These are phyloP conservation scores for Pyrocephalus nanus DNA, from an alignment of 2,797 vertebrate species.

Conservation along the genomic window DNA sequence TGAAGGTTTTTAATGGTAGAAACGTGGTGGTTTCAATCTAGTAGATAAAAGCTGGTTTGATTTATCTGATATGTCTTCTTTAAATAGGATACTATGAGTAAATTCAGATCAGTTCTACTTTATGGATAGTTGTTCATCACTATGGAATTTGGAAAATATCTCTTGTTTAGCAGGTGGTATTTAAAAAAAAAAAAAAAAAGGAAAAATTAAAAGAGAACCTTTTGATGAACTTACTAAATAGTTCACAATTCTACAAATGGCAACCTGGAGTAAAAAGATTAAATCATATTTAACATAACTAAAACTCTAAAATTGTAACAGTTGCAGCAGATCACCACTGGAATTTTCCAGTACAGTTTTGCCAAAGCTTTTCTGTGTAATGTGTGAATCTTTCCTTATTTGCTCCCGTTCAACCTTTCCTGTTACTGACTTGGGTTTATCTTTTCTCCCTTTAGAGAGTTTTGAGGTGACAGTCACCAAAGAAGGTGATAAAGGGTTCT, in stretches of 20 bases:
- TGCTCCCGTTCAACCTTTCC: conserved; percentile 78
- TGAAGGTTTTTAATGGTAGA: not conserved
- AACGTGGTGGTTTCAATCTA: not conserved
- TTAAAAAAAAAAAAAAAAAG: too few species aligned
- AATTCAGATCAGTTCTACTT: not conserved
- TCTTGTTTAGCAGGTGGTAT: not conserved
- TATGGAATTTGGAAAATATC: not conserved
- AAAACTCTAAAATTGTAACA: not conserved
- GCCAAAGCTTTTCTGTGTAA: conserved; percentile 66
- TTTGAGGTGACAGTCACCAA: conserved; percentile 99
- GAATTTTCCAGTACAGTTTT: not conserved
- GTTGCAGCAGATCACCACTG: not conserved
- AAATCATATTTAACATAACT: not conserved
- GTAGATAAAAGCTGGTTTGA: not conserved
- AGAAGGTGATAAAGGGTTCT: conserved; percentile 99
- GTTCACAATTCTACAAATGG: not conserved
- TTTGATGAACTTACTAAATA: not conserved
- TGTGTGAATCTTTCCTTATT: conserved; percentile 68
- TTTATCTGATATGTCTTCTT: not conserved
- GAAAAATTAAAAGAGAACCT: not conserved
- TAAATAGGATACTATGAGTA: not conserved
- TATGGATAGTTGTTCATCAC: not conserved
- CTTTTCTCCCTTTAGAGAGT: conserved; percentile 99
- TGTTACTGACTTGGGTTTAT: conserved; percentile 94
- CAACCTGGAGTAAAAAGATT: not conserved